These are phyloP conservation scores for Erebia palarica DNA, from an alignment of 2,888 invertebrate genomes.

Conservation along the genomic window DNA sequence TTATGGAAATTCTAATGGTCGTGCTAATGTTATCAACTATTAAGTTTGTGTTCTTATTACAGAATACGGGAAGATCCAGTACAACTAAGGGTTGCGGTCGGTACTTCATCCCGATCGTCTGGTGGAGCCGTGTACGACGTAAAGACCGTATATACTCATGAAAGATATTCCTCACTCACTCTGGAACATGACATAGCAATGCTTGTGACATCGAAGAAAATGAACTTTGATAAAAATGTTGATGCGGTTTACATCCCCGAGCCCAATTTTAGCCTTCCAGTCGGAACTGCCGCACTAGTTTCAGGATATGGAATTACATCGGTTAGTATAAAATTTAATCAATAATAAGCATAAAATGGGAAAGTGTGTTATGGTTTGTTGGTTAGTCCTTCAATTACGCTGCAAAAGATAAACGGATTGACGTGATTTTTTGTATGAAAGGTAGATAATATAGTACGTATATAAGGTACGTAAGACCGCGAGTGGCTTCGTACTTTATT, in stretches of 20 bases:
- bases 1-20: no score
- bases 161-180: conserved; percentile 53
- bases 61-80: conserved; percentile 55
- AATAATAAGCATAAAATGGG: no score
- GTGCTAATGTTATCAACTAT: no score
- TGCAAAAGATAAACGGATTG: no score
- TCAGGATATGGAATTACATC: conserved; percentile 69
- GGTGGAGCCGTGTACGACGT: conserved; percentile 64
- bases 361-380: no score
- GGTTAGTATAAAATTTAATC: conserved; percentile 41
- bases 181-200: conserved; percentile 69
- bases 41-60: conserved; percentile 38
- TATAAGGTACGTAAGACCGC: no score
- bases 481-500: no score
- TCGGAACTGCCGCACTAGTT: conserved; percentile 64
- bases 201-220: conserved; percentile 52
- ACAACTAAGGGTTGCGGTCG: conserved; percentile 57
- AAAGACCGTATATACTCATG: conserved; percentile 54
- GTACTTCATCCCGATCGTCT: conserved; percentile 56
- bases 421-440: no score
- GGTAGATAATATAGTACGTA: no score
- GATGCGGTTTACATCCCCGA: conserved; percentile 55
- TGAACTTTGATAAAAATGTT: conserved; percentile 54
- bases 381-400: no score
- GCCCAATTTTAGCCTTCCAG: conserved; percentile 48